These are phyloP conservation scores for Pseudomyrmex concolor DNA, from an alignment of 1,140 invertebrate species.

Conservation along the genomic window DNA sequence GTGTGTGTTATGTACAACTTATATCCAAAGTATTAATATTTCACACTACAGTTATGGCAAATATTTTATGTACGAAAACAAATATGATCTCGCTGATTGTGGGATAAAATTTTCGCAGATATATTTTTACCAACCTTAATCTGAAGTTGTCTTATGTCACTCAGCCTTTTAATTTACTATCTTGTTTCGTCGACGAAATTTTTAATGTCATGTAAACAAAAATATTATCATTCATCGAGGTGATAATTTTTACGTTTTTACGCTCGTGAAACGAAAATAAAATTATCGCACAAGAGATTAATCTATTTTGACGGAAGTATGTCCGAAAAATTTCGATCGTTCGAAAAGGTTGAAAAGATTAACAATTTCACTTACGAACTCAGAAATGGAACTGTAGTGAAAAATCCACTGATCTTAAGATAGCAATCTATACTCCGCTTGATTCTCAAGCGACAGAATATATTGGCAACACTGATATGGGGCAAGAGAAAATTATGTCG, in stretches of 20 bases:
- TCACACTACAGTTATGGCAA: slow-evolving; percentile 70
- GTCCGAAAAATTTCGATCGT: no score
- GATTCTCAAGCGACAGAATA: slow-evolving; percentile 79
- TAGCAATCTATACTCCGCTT: slow-evolving; percentile 71
- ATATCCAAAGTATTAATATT: slow-evolving; percentile 72
- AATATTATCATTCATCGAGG: no score
- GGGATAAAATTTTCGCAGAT: neutral
- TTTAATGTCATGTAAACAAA: no score
- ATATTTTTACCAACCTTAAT: neutral
- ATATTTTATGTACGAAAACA: neutral
- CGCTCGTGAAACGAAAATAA: no score
- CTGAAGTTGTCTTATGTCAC: no score
- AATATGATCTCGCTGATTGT: slow-evolving; percentile 17
- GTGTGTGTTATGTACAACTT: slow-evolving; percentile 56
- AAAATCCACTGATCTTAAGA: slow-evolving; percentile 75
- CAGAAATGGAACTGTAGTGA: slow-evolving; percentile 70
- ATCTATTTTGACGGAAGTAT: no score
- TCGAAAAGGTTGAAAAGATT: neutral
- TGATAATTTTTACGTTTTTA: no score
- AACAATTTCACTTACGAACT: slow-evolving; percentile 12
- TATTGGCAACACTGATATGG: slow-evolving; percentile 77
- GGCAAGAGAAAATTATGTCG: slow-evolving; percentile 80
- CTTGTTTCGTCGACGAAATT: no score
- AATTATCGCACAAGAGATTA: neutral
- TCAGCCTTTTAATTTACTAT: no score